These are phyloP conservation scores for Silvanus unidentatus DNA, from an alignment of 2,888 invertebrate genomes.

Conservation along the genomic window DNA sequence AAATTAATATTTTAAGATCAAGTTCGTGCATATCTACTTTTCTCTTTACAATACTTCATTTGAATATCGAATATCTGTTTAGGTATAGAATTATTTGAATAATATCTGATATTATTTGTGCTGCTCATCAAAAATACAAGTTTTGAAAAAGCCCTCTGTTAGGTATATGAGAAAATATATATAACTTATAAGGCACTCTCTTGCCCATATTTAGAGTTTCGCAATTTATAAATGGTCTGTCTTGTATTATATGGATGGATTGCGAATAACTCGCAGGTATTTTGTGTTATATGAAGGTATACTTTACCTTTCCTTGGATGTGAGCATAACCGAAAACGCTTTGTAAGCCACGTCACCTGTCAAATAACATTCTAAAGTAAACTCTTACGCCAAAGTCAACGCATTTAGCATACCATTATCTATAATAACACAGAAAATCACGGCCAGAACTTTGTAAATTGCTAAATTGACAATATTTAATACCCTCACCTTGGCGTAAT, in stretches of 20 bases:
- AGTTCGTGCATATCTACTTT: conserved; percentile 36
- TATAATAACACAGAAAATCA: conserved; percentile 45
- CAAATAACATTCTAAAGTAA: conserved; percentile 42
- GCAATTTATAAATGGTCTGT: no score
- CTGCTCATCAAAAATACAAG: no score
- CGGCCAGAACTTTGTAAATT: conserved; percentile 44
- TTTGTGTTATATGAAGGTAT: no score
- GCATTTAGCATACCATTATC: conserved; percentile 45
- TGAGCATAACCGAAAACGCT: conserved; percentile 25
- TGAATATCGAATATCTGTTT: conserved; percentile 41
- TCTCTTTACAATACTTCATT: conserved; percentile 39
- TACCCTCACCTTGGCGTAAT: conserved; percentile 43
- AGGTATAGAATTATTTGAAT: conserved; percentile 29
- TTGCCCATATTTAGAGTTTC: no score
- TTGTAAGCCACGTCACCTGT: conserved; percentile 39
- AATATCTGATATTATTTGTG: conserved; percentile 20
- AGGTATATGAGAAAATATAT: no score
- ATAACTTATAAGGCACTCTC: no score
- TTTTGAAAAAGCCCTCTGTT: no score
- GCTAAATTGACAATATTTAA: conserved; percentile 49
- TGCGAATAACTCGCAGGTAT: no score
- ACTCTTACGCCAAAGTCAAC: conserved; percentile 43
- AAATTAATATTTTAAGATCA: conserved; percentile 42
- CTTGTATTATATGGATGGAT: no score
- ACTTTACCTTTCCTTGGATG: background rate